Percentiles rank a stretch among this genome's conserved stretches.
Evolutionary conservation across 2,888 invertebrate species (phyloP).

Genomic region (Linnaemya tessellans): DNA sequence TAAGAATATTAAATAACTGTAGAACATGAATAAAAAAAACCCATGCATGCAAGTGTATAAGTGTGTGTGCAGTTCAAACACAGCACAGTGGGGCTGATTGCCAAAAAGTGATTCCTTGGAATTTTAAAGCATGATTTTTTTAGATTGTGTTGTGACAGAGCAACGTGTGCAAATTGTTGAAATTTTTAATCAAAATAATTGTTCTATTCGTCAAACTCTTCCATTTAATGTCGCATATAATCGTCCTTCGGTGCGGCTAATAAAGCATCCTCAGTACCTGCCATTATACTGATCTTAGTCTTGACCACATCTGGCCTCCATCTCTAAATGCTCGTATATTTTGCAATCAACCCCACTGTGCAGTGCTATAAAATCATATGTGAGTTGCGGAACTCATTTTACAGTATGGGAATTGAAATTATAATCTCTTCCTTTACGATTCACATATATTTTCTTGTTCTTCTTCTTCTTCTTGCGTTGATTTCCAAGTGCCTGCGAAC

Average conservation of each 20-base stretch:
- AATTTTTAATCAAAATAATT: too few relatives aligned
- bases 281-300: too few relatives aligned
- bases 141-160: too few relatives aligned
- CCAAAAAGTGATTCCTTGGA: too few relatives aligned
- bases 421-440: constrained; percentile 36
- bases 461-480: neutral
- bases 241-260: too few relatives aligned
- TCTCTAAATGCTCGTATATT: too few relatives aligned
- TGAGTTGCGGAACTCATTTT: constrained; percentile 6
- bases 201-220: too few relatives aligned
- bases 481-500: constrained; percentile 45
- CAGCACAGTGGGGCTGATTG: neutral
- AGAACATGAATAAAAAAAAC: constrained; percentile 3
- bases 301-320: too few relatives aligned
- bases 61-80: neutral
- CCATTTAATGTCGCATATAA: too few relatives aligned
- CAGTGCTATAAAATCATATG: neutral
- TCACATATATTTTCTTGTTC: neutral
- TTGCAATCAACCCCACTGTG: neutral
- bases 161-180: too few relatives aligned
- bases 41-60: neutral
- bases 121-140: too few relatives aligned
- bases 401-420: constrained; percentile 21
- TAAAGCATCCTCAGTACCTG: too few relatives aligned
- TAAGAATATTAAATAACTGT: constrained; percentile 69